These are phyloP conservation scores for Solen grandis DNA, from an alignment of 1,140 invertebrate species.

Conservation along the genomic window DNA sequence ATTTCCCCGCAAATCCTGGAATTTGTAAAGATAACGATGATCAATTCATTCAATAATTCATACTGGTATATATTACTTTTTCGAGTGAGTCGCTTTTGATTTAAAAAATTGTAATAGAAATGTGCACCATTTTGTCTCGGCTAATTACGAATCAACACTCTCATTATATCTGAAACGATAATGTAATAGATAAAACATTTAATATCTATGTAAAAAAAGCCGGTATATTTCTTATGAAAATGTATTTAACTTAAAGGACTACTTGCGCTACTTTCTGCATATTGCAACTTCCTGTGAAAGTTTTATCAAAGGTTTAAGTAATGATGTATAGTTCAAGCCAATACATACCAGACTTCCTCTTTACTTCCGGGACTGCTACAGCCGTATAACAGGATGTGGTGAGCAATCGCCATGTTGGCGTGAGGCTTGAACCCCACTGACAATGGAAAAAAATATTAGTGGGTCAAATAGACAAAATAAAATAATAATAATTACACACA, in stretches of 20 bases:
- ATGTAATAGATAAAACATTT: too few species aligned
- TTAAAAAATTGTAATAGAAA: not conserved
- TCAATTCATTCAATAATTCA: not conserved
- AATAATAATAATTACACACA: not conserved
- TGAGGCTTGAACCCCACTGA: constrained; percentile 96
- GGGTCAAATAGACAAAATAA: not conserved
- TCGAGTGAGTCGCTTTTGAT: not conserved
- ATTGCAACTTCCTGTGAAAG: too few species aligned
- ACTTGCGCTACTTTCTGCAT: too few species aligned
- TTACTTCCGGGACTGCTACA: constrained; percentile 91
- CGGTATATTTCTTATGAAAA: too few species aligned
- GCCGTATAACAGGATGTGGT: constrained; percentile 98
- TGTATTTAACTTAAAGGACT: too few species aligned
- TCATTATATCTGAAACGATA: too few species aligned
- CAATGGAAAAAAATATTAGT: not conserved
- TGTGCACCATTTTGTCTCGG: not conserved
- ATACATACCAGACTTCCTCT: constrained; percentile 89
- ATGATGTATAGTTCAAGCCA: too few species aligned
- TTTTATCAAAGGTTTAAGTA: too few species aligned
- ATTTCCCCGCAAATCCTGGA: not conserved
- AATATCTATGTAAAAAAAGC: too few species aligned
- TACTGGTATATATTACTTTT: not conserved
- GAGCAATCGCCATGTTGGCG: constrained; percentile 93
- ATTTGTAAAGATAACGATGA: not conserved
- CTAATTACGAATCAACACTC: not conserved